Evolutionary conservation across 2,113 vertebrate species (phyloP).

Genomic region (Heterotilapia buettikoferi): DNA sequence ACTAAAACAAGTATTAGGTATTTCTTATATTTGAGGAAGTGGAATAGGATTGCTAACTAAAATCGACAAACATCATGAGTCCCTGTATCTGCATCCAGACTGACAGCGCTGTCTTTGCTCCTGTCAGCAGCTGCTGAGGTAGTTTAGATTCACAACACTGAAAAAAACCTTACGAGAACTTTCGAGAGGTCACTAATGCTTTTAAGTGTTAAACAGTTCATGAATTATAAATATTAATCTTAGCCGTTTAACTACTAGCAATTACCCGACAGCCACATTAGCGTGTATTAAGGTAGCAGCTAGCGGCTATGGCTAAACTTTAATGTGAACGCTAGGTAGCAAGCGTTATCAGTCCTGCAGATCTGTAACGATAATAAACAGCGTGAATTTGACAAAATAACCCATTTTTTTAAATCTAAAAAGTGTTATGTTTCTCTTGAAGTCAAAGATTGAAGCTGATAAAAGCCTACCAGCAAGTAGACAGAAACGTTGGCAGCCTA

Average conservation of each 20-base stretch:
- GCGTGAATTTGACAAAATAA: neutral
- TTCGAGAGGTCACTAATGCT: neutral
- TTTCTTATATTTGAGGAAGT: neutral
- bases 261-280: neutral
- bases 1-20: neutral
- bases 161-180: neutral
- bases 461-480: neutral
- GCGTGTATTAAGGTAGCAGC: neutral
- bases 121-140: neutral
- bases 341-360: neutral
- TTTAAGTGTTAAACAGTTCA: neutral
- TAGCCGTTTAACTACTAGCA: neutral
- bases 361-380: neutral
- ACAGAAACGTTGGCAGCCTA: neutral
- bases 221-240: neutral
- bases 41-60: neutral
- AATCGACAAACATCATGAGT: neutral
- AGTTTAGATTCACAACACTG: neutral
- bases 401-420: neutral
- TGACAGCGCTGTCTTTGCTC: neutral
- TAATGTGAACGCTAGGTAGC: neutral
- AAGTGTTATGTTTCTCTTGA: neutral
- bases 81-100: neutral
- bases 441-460: neutral
- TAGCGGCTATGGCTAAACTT: neutral